phyloP scores from a whole-genome alignment of 2,888 invertebrate species.

The Malthinus seriepunctatus region DNA sequence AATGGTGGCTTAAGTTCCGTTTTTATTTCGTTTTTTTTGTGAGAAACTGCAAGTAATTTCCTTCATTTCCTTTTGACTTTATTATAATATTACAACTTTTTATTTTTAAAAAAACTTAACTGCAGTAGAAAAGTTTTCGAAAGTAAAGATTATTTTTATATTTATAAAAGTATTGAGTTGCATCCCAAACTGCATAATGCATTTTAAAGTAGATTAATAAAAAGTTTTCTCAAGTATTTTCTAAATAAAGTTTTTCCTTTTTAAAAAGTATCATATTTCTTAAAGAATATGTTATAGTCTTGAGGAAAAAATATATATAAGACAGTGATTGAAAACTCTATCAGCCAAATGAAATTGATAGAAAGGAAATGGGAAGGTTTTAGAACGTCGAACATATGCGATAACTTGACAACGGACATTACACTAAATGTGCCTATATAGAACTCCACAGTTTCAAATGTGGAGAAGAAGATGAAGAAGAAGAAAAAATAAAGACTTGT shows the following conservation, averaged over 20 bases:
- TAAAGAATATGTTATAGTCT: slow-evolving; percentile 9
- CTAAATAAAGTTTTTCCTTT: no score
- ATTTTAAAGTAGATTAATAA: no score
- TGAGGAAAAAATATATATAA: not conserved
- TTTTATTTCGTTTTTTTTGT: no score
- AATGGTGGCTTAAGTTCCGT: no score
- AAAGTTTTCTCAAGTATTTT: no score
- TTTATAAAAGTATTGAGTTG: no score
- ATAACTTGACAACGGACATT: slow-evolving; percentile 28
- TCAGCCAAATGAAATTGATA: slow-evolving; percentile 23
- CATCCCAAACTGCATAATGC: no score
- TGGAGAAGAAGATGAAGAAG: slow-evolving; percentile 18
- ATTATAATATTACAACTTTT: not conserved
- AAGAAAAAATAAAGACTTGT: slow-evolving; percentile 21
- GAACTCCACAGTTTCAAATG: slow-evolving; percentile 16
- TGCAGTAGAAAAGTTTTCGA: no score
- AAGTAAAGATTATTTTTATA: no score
- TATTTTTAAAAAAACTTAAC: no score
- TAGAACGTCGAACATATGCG: slow-evolving; percentile 22
- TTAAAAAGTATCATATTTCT: slow-evolving; percentile 12
- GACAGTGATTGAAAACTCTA: slow-evolving; percentile 26
- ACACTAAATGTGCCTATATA: slow-evolving; percentile 25
- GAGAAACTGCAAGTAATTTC: no score
- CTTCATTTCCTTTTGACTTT: not conserved
- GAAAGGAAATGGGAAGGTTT: slow-evolving; percentile 12